Evolutionary conservation across 2,113 vertebrate genomes (phyloP).

Genomic region (Manacus vitellinus): DNA sequence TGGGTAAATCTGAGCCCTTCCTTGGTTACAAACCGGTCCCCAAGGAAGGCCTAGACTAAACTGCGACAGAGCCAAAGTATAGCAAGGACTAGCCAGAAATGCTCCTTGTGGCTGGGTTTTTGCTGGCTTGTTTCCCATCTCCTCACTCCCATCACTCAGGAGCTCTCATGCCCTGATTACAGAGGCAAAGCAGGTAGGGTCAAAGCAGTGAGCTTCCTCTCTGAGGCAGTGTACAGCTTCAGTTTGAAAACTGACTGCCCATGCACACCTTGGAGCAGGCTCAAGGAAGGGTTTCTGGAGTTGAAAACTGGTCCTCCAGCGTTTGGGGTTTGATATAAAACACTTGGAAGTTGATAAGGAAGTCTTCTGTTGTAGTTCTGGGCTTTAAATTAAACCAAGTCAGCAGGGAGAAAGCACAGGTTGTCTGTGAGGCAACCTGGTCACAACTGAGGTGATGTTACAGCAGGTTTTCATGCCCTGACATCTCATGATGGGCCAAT

Average conservation of each 20-base stretch:
- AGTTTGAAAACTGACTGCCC: not conserved
- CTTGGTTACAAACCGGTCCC: no score
- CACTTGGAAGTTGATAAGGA: not conserved
- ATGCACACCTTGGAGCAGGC: not conserved
- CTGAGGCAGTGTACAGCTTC: not conserved
- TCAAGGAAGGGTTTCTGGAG: not conserved
- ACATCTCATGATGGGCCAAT: not conserved
- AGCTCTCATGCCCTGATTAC: not conserved
- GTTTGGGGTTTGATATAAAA: not conserved
- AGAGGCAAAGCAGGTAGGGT: not conserved
- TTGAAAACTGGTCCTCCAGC: not conserved
- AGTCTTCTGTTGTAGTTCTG: not conserved
- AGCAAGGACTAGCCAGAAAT: not conserved
- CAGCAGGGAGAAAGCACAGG: rapidly evolving
- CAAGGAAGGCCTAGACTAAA: no score
- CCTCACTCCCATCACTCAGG: not conserved
- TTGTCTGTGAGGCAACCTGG: not conserved
- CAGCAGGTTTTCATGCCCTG: not conserved
- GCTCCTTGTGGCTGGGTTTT: not conserved
- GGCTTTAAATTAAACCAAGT: not conserved
- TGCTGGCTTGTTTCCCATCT: not conserved
- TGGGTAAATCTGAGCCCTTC: no score
- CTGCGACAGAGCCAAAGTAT: not conserved
- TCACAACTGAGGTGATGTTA: not conserved
- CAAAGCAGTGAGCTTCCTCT: not conserved